Evolutionary conservation across 2,888 invertebrate genomes (phyloP), one percentile per base, ranked within the genome.

Genomic region (Podabrus alpinus): DNA sequence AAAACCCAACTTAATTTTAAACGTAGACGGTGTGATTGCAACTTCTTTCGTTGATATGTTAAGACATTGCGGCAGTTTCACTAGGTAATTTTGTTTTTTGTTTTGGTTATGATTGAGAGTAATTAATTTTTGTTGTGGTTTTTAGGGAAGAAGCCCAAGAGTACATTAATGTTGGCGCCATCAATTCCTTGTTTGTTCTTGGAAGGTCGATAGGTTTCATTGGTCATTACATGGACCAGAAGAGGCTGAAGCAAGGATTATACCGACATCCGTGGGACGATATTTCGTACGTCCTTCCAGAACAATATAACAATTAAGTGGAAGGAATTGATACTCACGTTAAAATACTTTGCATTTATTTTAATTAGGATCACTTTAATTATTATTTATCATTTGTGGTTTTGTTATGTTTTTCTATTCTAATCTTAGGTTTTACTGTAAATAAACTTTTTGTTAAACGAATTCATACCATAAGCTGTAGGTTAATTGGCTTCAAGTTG

Each of bases 251-350:
- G 86, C 99, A 99, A 89, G 99, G 99, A 9, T 91, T 99, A 4
- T 99, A 99, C 89, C 94, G 99, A 82, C 99, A 99, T 88, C 99
- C 99, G 0, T 99, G 99, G 99, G 99, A 99, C 86, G 99, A 99
- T 87, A 99, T 99, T 89, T 94, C 94, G 1, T 95, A 95, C 86
- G 93, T 95, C 77, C 89, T 95, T 85, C 95, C 95, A 5, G 95
- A 95, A 83, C 91, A 92, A 84, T 92, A 92, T 85, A 87, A 86
- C 81, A 86, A 86, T 74, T 84, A 80, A 73, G 45, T 45, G n/a
- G n/a, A 45, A 45, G 45, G 45, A 45, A 1, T 5, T 2, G 45
- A 45, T 45, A 45, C 45, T 45, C 45, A 45, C n/a, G n/a, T 45
- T 45, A 45, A 45, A 29, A 45, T 45, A 45, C n/a, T 45, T 29